Evolutionary conservation across 37 sponge, comb jelly and placozoan genomes (phyloP), one percentile per base, ranked within the genome.

Genomic region (Beroe ovata): DNA sequence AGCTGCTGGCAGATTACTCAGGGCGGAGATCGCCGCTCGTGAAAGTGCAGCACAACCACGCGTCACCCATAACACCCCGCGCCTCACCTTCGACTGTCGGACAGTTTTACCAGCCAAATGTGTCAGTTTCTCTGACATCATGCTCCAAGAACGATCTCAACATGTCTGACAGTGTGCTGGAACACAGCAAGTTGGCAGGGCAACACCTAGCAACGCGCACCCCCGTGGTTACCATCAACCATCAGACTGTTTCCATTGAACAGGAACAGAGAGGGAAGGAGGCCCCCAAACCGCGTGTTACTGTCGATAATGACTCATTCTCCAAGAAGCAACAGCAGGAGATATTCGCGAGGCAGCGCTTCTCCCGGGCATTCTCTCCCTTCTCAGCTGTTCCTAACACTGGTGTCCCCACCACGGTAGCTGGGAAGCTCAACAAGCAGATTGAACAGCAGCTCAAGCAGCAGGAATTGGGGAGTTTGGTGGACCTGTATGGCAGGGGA

Each of bases 281-380:
- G 42, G 84, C 84, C 0, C 69, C 69, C 36, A 77, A 77, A 25
- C 54, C 84, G 8, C 42, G 84, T 0, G 4, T 77, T 1, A 42
- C 54, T 39, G 84, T 77, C 22, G 84, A 77, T 42, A 77, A 35
- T 40, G 84, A 77, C 54, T 42, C 84, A 29, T 42, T 77, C 25
- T 77, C 84, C 42, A 77, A 77, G 28, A 39, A 42, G 84, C 84
- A 77, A 54, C 84, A 77, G 54, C 84, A 77, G 84, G 84, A 77
- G 33, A 77, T 77, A 37, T 77, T 77, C 28, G 84, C 84, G 4
- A 30, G 84, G 47, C 84, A 77, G 84, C 84, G 33, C 36, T 77
- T 42, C 47, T 77, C 84, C 84, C 41, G 84, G 21, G 84, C 84
- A 1, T 77, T 77, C 84, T 66, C 69, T 1, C 84, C 84, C 11